Conservation (phyloP, 2,113 vertebrate genomes). For the Mesocricetus auratus region DNA sequence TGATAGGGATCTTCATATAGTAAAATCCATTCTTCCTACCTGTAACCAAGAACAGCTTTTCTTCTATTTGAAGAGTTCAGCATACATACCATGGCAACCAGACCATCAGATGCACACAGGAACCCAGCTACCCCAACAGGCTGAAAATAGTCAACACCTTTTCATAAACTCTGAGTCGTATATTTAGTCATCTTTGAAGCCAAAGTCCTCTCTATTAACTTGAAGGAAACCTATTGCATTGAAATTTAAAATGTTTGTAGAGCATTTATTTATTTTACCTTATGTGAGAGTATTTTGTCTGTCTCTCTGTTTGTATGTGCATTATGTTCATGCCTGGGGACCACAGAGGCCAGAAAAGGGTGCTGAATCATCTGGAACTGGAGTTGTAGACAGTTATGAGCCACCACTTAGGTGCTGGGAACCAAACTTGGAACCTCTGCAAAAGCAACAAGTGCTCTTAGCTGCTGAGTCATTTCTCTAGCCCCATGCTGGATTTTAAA, state of each 20-base stretch:
- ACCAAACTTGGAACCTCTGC: not conserved
- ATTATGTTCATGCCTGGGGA: not conserved
- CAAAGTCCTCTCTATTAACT: constrained; percentile 29
- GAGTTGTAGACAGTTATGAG: not conserved
- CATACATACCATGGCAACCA: constrained; percentile 54
- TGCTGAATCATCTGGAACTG: not conserved
- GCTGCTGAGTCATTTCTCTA: not conserved
- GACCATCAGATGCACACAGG: not conserved
- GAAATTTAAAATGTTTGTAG: constrained; percentile 21
- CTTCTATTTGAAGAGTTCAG: not conserved
- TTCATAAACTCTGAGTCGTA: constrained; percentile 20
- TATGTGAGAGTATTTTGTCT: not conserved
- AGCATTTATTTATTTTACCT: not conserved
- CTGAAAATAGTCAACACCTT: constrained; percentile 51
- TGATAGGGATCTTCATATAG: not conserved
- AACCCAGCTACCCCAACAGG: not conserved
- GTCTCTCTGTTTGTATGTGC: not conserved
- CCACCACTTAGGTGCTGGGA: not conserved
- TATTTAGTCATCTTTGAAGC: constrained; percentile 53
- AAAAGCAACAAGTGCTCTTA: not conserved
- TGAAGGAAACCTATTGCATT: not conserved
- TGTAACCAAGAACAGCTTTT: not conserved
- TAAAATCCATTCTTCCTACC: not conserved
- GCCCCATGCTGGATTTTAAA: constrained; percentile 16
- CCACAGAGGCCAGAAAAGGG: not conserved